Percentiles rank a stretch among this genome's conserved stretches.
phyloP scores from a whole-genome alignment of 2,888 invertebrate genomes.

The Ophion obscuratus region DNA sequence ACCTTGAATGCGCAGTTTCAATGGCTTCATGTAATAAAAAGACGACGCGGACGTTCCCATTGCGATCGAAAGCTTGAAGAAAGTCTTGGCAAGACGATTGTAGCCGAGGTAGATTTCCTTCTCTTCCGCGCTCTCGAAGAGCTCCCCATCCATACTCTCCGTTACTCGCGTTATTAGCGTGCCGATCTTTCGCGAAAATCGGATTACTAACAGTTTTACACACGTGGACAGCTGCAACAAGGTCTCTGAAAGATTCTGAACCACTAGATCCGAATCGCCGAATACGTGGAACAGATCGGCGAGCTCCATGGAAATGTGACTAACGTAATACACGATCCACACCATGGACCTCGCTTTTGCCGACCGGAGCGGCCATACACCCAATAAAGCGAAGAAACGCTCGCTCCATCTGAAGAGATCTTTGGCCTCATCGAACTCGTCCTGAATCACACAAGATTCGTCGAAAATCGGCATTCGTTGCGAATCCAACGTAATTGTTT shows the following conservation, averaged over 20 bases:
- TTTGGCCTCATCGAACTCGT: constrained; percentile 28
- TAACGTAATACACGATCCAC: constrained; percentile 49
- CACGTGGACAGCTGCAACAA: constrained; percentile 18
- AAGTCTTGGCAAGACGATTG: constrained; percentile 53
- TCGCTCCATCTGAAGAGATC: constrained; percentile 42
- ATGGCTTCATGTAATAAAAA: constrained; percentile 52
- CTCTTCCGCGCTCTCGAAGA: constrained; percentile 46
- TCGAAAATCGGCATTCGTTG: neutral
- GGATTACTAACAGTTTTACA: constrained; percentile 53
- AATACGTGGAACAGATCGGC: constrained; percentile 55
- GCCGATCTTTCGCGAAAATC: constrained; percentile 52
- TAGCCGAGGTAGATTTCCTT: constrained; percentile 60
- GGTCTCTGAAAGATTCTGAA: constrained; percentile 45
- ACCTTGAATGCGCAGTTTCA: constrained; percentile 58
- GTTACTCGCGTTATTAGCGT: constrained; percentile 31
- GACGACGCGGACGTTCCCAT: constrained; percentile 35
- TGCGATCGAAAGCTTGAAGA: constrained; percentile 43
- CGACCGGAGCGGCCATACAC: constrained; percentile 44
- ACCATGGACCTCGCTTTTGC: constrained; percentile 51
- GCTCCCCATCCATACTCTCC: constrained; percentile 33
- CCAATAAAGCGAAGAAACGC: constrained; percentile 30
- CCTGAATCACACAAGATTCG: constrained; percentile 18
- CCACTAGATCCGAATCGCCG: constrained; percentile 64
- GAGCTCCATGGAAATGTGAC: constrained; percentile 56
- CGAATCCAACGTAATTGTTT: neutral